A percentile compares a stretch with the other conserved stretches of the same genome.
These are phyloP conservation scores for Schlechtendalia chinensis DNA, from an alignment of 1,140 invertebrate genomes.

Conservation along the genomic window DNA sequence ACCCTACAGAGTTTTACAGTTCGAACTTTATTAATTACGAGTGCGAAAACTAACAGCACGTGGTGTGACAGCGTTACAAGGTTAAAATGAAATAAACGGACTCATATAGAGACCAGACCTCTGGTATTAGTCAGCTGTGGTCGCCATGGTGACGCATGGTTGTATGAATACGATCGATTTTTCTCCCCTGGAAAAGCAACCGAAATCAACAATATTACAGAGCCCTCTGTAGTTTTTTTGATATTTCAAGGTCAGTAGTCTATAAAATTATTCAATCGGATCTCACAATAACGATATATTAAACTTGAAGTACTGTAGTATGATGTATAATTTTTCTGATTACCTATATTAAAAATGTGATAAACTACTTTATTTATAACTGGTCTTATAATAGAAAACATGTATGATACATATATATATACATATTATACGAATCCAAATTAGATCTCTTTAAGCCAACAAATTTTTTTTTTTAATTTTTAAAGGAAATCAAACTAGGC, in stretches of 20 bases:
- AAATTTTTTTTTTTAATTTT: too few relatives aligned
- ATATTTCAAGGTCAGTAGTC: slow-evolving; percentile 34
- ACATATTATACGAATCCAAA: too few relatives aligned
- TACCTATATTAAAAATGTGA: too few relatives aligned
- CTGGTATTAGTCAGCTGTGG: slow-evolving; percentile 30
- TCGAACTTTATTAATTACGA: too few relatives aligned
- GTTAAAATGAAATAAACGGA: slow-evolving; percentile 19
- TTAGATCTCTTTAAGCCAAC: too few relatives aligned
- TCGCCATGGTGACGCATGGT: slow-evolving; percentile 24
- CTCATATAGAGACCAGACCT: not conserved
- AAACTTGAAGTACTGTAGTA: not conserved
- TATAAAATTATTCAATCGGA: not conserved
- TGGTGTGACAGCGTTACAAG: slow-evolving; percentile 12
- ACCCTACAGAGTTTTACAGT: too few relatives aligned
- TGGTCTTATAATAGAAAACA: too few relatives aligned
- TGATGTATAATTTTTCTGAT: not conserved
- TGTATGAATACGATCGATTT: slow-evolving; percentile 33
- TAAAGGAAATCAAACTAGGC: too few relatives aligned
- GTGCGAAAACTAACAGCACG: not conserved
- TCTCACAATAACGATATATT: not conserved
- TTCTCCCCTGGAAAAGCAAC: slow-evolving; percentile 39
- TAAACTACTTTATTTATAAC: too few relatives aligned
- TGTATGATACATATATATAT: too few relatives aligned
- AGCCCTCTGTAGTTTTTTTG: slow-evolving; percentile 34
- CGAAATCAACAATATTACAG: slow-evolving; percentile 13